phyloP scores from a whole-genome alignment of 2,888 invertebrate genomes.

The Melinaea marsaeus region DNA sequence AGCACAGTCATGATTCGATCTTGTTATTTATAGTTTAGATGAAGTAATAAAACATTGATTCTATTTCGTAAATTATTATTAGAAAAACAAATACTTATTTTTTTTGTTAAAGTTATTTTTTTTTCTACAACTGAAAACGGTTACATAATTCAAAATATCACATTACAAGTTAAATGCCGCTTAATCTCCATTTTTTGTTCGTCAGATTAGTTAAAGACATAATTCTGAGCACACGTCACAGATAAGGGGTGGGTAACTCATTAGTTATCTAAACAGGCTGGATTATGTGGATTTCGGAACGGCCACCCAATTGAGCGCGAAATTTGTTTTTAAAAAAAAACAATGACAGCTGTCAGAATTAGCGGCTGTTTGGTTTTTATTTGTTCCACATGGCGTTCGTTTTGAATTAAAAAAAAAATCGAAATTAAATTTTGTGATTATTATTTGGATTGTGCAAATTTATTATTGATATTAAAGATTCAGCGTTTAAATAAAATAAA shows the following conservation, averaged over 20 bases:
- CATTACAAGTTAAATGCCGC: conserved; percentile 36
- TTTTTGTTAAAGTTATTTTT: too few relatives aligned
- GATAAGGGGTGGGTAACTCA: conserved; percentile 41
- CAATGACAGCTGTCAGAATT: conserved; percentile 50
- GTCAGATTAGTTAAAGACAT: conserved; percentile 25
- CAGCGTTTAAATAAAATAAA: conserved; percentile 60
- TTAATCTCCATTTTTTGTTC: conserved; percentile 38
- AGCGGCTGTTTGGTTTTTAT: conserved; percentile 30
- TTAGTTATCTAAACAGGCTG: conserved; percentile 57
- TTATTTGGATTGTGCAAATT: background rate
- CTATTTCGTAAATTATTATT: too few relatives aligned
- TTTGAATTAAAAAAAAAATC: conserved; percentile 2
- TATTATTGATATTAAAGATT: background rate
- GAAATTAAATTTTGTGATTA: background rate
- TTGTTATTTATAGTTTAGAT: too few relatives aligned
- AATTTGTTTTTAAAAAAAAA: conserved; percentile 17
- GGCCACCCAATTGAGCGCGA: conserved; percentile 56
- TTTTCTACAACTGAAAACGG: too few relatives aligned
- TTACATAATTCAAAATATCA: conserved; percentile 36
- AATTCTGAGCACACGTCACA: conserved; percentile 13
- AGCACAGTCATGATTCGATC: too few relatives aligned
- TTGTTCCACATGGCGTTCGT: conserved; percentile 6
- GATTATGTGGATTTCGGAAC: conserved; percentile 53
- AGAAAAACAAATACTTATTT: conserved; percentile 10
- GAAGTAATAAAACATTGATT: too few relatives aligned